These are phyloP conservation scores for Zoroaster sp. DNA, from an alignment of 53 echinoderm and acorn worm genomes.

Conservation along the genomic window DNA sequence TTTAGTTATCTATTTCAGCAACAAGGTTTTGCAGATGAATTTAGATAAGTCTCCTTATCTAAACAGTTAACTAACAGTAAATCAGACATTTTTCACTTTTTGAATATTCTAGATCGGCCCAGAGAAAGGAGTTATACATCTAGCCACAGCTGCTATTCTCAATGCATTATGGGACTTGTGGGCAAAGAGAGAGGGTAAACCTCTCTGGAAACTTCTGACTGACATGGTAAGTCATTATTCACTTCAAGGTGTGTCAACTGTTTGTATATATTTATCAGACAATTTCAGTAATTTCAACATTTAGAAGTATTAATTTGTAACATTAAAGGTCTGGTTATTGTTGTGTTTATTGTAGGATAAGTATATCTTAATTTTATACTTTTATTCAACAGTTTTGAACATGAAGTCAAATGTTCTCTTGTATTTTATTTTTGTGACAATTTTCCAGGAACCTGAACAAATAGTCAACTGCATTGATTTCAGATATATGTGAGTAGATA, in stretches of 20 bases:
- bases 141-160: conserved; percentile 81
- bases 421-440: not conserved
- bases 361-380: not conserved
- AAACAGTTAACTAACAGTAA: too few species aligned
- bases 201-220: conserved; percentile 89
- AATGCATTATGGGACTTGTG: conserved; percentile 98
- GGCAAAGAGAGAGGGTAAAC: conserved; percentile 89
- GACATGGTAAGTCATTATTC: conserved; percentile 81
- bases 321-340: not conserved
- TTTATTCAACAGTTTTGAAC: too few species aligned
- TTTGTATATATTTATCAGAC: too few species aligned
- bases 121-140: conserved; percentile 94
- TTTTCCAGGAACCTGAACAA: conserved; percentile 80
- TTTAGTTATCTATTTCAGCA: too few species aligned
- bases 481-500: conserved; percentile 88
- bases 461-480: conserved; percentile 89
- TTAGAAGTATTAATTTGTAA: not conserved
- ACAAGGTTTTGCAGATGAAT: too few species aligned
- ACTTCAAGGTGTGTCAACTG: not conserved
- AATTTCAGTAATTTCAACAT: too few species aligned
- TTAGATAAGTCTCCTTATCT: too few species aligned
- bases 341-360: not conserved
- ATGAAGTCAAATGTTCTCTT: too few species aligned
- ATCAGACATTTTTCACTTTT: too few species aligned
- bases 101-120: conserved; percentile 74